Evolutionary conservation across 2,113 vertebrate species (phyloP), one percentile per base, ranked within the genome.

Genomic region (Pipa parva): DNA sequence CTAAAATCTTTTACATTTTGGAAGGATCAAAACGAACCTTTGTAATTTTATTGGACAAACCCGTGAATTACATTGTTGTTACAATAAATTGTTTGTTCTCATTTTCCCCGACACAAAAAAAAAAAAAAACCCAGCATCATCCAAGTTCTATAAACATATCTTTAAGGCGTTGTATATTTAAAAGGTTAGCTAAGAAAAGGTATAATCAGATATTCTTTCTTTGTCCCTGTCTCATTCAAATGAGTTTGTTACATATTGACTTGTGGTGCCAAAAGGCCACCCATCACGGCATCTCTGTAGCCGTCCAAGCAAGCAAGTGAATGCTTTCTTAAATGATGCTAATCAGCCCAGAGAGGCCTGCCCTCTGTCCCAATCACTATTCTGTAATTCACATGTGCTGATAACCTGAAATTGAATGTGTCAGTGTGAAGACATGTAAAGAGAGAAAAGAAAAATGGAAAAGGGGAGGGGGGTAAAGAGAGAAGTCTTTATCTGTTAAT

Each of bases 241-340:
- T 86, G 84, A 90, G 86, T 82, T 86, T 84, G 85, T 85, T 90
- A 83, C 67, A 84, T 87, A 89, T 88, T 92, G 92, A 93, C 91
- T 92, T 85, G 82, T 87, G 84, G 87, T 84, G 83, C 83, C 83
- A 85, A 89, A 83, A 91, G 91, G 91, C 92, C 93, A 92, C 94
- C 92, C 92, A 92, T 92, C 87, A 88, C 79, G 90, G 89, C 80
- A 84, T 84, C 79, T 76, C 77, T 83, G 83, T 79, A 89, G 87
- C 89, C 85, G 86, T 78, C 78, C 88, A 86, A 86, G 83, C 81
- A 72, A 82, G 86, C 87, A 84, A 89, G 87, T 74, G 83, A 89
- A 87, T 88, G 83, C 89, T 91, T 94, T 92, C 90, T 94, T 95
- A 95, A 95, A 93, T 89, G 91, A 94, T 89, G 92, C 92, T 97